These are phyloP conservation scores for Homarus americanus DNA, from an alignment of 1,140 invertebrate genomes.

Conservation along the genomic window DNA sequence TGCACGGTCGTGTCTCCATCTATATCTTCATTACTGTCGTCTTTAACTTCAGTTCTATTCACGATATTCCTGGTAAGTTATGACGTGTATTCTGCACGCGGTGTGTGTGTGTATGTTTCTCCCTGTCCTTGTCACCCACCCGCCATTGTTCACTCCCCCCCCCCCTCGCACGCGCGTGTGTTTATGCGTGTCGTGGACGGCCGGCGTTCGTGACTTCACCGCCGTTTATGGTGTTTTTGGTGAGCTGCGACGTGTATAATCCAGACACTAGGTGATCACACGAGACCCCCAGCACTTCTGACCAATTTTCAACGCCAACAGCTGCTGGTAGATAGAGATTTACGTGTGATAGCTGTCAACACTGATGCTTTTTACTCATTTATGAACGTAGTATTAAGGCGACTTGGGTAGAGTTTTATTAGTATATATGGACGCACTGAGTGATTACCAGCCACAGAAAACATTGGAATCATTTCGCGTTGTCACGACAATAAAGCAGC, in stretches of 20 bases:
- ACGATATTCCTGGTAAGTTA: no score
- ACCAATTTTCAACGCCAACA: conserved; percentile 12
- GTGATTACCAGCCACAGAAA: no score
- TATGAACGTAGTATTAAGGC: neutral
- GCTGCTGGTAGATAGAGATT: conserved; percentile 37
- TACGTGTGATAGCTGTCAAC: conserved; percentile 26
- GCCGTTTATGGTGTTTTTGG: neutral
- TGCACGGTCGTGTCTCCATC: neutral
- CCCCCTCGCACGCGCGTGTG: neutral
- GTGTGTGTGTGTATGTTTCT: no score
- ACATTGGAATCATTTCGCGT: no score
- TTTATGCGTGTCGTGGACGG: neutral
- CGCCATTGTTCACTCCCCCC: no score
- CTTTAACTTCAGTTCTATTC: no score
- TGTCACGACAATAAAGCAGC: no score
- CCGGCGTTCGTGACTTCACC: conserved; percentile 8
- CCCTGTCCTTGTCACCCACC: no score
- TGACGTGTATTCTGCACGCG: no score
- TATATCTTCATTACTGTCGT: no score
- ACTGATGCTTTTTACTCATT: neutral
- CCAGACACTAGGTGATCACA: neutral
- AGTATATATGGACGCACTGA: no score
- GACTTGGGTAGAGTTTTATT: no score
- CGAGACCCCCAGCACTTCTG: neutral
- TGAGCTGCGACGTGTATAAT: neutral